Percentiles rank a stretch among this genome's conserved stretches.
Conservation (phyloP, 2,113 vertebrate species). For the Probosciger aterrimus region DNA sequence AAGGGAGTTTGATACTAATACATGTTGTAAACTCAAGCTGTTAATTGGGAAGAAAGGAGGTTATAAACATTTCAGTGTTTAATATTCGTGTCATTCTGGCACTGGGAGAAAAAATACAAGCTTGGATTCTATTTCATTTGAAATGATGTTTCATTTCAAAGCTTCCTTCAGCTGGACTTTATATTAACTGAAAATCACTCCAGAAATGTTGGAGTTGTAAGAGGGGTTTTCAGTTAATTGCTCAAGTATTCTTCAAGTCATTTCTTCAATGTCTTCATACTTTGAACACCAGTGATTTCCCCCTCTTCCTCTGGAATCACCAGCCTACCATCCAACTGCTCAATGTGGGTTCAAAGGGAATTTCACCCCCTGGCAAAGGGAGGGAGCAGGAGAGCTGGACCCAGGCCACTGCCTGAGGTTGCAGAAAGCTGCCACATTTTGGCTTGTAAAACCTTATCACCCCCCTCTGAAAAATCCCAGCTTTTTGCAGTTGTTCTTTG, state of each 20-base stretch:
- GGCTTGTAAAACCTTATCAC: not conserved
- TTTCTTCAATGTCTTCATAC: not conserved
- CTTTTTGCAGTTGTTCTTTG: not conserved
- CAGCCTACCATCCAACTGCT: not conserved
- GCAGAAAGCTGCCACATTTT: not conserved
- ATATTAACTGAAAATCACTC: not conserved
- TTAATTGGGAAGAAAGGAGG: not conserved
- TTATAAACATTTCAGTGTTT: not conserved
- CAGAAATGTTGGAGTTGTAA: not conserved
- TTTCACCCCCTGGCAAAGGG: not conserved
- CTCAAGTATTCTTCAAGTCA: rapidly evolving
- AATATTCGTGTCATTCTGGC: not conserved
- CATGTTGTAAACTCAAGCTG: not conserved
- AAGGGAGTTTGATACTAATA: not conserved
- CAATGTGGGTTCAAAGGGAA: not conserved
- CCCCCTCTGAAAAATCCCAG: not conserved
- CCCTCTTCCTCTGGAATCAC: not conserved
- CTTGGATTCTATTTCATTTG: constrained; percentile 14
- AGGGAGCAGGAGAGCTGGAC: not conserved
- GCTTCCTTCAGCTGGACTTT: not conserved
- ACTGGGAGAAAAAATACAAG: not conserved
- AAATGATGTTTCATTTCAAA: not conserved
- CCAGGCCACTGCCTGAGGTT: not conserved
- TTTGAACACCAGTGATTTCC: not conserved
- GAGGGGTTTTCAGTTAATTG: not conserved